These are phyloP conservation scores for Spinus pinus DNA, from an alignment of 2,797 vertebrate genomes.

Conservation along the genomic window DNA sequence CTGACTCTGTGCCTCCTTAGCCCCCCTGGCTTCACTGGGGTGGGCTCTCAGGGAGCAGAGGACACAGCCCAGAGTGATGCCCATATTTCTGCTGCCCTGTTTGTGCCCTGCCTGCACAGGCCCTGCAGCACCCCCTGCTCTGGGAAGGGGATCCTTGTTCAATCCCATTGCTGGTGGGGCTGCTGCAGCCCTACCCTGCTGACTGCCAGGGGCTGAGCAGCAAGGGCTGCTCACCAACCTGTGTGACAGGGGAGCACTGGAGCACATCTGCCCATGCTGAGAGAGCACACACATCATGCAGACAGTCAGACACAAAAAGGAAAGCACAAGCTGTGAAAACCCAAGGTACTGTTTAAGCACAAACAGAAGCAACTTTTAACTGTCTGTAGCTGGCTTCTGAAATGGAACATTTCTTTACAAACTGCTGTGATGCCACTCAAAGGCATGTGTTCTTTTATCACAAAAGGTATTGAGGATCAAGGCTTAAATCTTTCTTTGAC, in stretches of 20 bases:
- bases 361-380: neutral
- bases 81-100: rapidly evolving
- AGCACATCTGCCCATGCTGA: neutral
- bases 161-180: neutral
- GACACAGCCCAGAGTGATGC: rapidly evolving
- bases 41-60: neutral
- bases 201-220: neutral
- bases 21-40: too few species aligned
- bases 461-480: neutral
- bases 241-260: neutral
- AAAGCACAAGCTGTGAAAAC: neutral
- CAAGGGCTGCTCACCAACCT: neutral
- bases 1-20: neutral
- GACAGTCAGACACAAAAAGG: neutral
- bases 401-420: neutral
- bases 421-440: neutral
- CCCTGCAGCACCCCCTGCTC: neutral
- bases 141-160: neutral
- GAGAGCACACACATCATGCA: neutral
- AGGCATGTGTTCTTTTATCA: neutral
- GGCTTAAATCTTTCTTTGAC: neutral
- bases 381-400: neutral
- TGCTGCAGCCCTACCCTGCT: neutral
- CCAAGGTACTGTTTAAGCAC: neutral
- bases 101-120: neutral